These are phyloP conservation scores for Lerema accius DNA, from an alignment of 1,140 invertebrate genomes.

Conservation along the genomic window DNA sequence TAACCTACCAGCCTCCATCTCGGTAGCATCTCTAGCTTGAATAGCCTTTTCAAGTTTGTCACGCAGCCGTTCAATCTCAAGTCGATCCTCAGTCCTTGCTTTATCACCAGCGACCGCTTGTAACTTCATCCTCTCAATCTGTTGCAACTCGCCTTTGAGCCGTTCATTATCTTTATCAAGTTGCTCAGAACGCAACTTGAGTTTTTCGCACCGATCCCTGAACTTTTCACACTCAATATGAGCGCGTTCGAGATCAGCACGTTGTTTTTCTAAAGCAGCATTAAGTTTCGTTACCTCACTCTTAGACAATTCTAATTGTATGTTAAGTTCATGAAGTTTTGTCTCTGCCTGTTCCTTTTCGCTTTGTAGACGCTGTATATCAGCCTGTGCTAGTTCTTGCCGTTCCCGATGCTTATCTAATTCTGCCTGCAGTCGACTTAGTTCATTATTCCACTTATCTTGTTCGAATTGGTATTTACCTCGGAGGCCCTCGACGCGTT, in stretches of 20 bases:
- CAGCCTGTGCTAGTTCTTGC: constrained; percentile 88
- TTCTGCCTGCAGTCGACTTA: constrained; percentile 80
- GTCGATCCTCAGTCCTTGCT: constrained; percentile 83
- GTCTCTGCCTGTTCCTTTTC: constrained; percentile 88
- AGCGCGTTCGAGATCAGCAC: constrained; percentile 89
- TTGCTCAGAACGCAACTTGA: constrained; percentile 87
- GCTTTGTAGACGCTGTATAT: constrained; percentile 87
- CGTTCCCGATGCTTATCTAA: constrained; percentile 89
- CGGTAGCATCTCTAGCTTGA: constrained; percentile 89
- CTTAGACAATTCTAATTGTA: constrained; percentile 91
- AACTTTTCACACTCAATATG: constrained; percentile 94
- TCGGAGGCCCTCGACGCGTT: constrained; percentile 89
- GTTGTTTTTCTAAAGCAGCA: constrained; percentile 89
- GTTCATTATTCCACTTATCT: constrained; percentile 88
- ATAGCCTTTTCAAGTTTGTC: constrained; percentile 94
- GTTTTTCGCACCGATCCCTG: constrained; percentile 91
- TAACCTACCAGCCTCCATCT: constrained; percentile 91
- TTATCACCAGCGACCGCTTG: constrained; percentile 85
- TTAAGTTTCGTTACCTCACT: constrained; percentile 89
- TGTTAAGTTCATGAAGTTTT: constrained; percentile 89
- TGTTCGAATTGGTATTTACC: constrained; percentile 95
- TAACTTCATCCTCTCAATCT: constrained; percentile 86
- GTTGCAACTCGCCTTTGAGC: constrained; percentile 86
- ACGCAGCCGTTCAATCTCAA: constrained; percentile 91
- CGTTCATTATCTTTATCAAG: constrained; percentile 90